Evolutionary conservation across 2,113 vertebrate species (phyloP).

Genomic region (Pygoscelis adeliae): DNA sequence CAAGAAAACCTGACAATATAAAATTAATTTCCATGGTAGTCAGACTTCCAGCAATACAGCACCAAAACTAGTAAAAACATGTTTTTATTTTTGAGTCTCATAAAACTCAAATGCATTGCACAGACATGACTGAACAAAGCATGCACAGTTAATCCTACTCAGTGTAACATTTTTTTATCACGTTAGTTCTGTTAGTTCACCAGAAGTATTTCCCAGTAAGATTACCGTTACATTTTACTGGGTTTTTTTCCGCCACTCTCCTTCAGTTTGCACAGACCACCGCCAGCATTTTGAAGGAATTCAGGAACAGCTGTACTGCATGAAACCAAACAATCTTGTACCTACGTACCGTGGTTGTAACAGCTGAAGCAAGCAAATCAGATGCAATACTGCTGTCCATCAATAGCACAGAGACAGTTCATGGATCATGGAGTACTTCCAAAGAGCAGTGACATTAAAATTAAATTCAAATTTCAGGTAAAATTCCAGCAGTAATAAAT

Average conservation of each 20-base stretch:
- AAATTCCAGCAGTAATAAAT: not conserved
- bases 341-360: not conserved
- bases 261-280: not conserved
- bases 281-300: not conserved
- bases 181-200: not conserved
- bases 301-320: not conserved
- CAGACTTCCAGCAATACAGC: conserved; percentile 3
- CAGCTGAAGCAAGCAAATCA: not conserved
- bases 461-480: not conserved
- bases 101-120: not conserved
- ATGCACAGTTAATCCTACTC: not conserved
- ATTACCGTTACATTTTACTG: not conserved
- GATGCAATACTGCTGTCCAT: not conserved
- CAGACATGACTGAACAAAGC: conserved; percentile 7
- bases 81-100: not conserved
- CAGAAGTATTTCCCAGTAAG: not conserved
- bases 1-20: not conserved
- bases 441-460: not conserved
- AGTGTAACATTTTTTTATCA: not conserved
- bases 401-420: not conserved
- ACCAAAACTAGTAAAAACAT: conserved; percentile 7
- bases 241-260: not conserved
- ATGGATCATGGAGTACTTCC: not conserved
- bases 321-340: not conserved
- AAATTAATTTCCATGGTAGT: not conserved